A percentile compares a stretch with the other conserved stretches of the same genome.
Conservation (phyloP, 1,140 invertebrate species). For the Oryctes rhinoceros region DNA sequence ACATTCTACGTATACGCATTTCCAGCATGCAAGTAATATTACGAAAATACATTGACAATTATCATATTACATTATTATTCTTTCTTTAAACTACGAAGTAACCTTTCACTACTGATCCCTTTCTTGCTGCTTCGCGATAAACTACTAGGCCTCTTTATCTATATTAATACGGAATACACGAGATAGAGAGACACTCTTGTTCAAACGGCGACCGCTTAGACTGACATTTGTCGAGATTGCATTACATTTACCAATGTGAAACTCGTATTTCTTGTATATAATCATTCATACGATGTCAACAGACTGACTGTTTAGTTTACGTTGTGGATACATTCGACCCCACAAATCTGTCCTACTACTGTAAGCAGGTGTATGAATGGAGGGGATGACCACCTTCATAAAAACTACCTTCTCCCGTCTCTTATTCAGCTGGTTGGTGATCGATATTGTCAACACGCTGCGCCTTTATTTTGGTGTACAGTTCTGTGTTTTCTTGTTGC, state of each 20-base stretch:
- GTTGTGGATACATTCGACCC: constrained; percentile 39
- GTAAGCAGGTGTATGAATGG: constrained; percentile 37
- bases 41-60: constrained; percentile 11
- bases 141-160: constrained; percentile 32
- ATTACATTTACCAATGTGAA: constrained; percentile 36
- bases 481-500: not conserved
- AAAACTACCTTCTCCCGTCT: constrained; percentile 38
- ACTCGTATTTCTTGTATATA: constrained; percentile 36
- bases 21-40: not conserved
- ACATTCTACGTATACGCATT: not conserved
- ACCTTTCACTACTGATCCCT: constrained; percentile 32
- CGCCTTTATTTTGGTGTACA: constrained; percentile 24
- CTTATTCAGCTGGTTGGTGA: constrained; percentile 40
- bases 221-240: constrained; percentile 33
- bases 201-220: not conserved
- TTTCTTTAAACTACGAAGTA: constrained; percentile 25
- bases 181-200: constrained; percentile 27
- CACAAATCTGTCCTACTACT: constrained; percentile 39
- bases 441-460: constrained; percentile 37
- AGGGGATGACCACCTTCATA: constrained; percentile 41
- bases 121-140: constrained; percentile 17
- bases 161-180: constrained; percentile 16
- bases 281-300: constrained; percentile 40
- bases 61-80: constrained; percentile 25
- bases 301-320: constrained; percentile 38